Evolutionary conservation across 1,140 invertebrate genomes (phyloP), one percentile per base, ranked within the genome.

Genomic region (Zaprionus vittiger): DNA sequence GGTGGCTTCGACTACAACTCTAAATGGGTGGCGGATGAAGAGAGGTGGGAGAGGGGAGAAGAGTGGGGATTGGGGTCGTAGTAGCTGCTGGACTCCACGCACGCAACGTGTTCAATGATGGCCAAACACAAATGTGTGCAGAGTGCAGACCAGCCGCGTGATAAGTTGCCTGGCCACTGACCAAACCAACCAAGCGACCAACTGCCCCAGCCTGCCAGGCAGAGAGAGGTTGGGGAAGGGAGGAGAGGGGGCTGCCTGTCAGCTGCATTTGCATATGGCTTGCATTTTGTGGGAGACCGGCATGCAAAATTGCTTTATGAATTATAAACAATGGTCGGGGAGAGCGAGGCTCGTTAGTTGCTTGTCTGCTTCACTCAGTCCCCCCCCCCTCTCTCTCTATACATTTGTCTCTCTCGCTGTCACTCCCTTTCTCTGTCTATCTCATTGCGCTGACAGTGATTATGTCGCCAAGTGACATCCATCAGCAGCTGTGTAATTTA

Each of bases 401-500:
- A n/a, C 37, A 28, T 52, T 14, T 28, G 14, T 31, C 6, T 56
- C 12, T 26, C 26, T 28, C 5, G 15, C 31, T 26, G 41, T 38
- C 47, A 15, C 22, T 47, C 56, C 55, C 55, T 54, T 56, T 63
- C 71, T 44, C 64, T 61, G 52, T n/a, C 31, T 52, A 41, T 76
- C 44, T 62, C 66, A 67, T 59, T 77, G 79, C 69, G 61, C 78
- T 81, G 79, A 81, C 79, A 83, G 80, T 83, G 79, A 83, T 83
- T 83, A 81, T 81, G 75, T 77, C 80, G 77, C 79, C 74, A 81
- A 81, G 75, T 83, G 80, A 83, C 79, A 81, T 78, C 80, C 75
- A 81, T 83, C 80, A 83, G 80, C 79, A 83, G 75, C 67, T 81
- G 80, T 62, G 75, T 78, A 83, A 83, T 83, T 83, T 83, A 79